Base-by-base conservation (phyloP, 37 sponge, comb jelly and placozoan species). In the Ephydatia muelleri region DNA sequence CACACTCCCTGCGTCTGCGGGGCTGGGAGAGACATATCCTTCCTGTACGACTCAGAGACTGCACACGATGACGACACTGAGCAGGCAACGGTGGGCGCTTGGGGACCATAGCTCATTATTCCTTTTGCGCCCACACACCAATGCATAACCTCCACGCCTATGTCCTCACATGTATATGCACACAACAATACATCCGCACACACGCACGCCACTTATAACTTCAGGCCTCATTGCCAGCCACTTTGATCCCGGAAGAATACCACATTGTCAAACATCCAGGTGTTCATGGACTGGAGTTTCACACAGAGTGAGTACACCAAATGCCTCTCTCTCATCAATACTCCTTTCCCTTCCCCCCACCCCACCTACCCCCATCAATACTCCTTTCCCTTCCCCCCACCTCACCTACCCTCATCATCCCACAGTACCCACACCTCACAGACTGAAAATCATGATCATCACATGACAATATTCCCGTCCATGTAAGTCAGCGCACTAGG, bases 171-270 rank as follows among this genome's bases (percentile, higher is more conserved):
- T 8, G 16, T 49, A 66, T 5, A 27, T 2, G 30, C 49, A 27
- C 33, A 28, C 65, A 27, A 29, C 5, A 49, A 75, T 30, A 34
- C 28, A 32, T 28, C 70, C 40, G 16, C 32, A 49, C 21, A 79
- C 49, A 49, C 57, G 64, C 31, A 31, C 33, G 32, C 65, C 33
- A 57, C 49, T 16, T 27, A 26, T 38, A 43, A 28, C 72, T 31
- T 71, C 68, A 57, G 70, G 73, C 37, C 22, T 57, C 57, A 57
- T 57, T 57, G 57, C 85, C 96, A 6, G 70, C 80, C 37, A 87
- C 90, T 6, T 84, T 99, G 30, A 89, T 99, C n/a, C 99, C 99
- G 2, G 85, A 91, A 26, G 99, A 99, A 83, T 99, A 97, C 74
- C 97, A 97, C 77, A 81, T 99, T 47, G 85, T 92, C 30, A 91